Base-by-base conservation (phyloP, 64 coral and sea anemone species). In the Pachyseris speciosa region DNA sequence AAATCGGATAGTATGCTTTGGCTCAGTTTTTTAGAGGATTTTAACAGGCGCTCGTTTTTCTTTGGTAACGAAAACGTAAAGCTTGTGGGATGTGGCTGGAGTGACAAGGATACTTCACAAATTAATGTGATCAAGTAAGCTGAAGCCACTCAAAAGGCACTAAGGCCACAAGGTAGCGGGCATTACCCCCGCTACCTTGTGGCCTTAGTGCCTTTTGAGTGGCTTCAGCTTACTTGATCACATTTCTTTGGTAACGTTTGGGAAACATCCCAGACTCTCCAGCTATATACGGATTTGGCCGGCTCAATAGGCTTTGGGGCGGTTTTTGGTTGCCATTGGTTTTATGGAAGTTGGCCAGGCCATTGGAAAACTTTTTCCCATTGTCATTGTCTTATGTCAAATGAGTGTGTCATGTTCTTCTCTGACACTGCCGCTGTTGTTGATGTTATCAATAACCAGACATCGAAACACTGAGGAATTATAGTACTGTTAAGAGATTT, bases 291-390 rank as follows among this genome's bases (percentile, higher is more conserved):
- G 0, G 75, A 79, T 48, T 27, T 45, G 1, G 75, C 75, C 2
- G 75, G 75, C 15, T 79, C 75, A 0, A 29, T 84, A 24, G 80
- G 57, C 30, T 84, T 63, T 64, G 55, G 55, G 37, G 80, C 80
- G 32, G 32, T 39, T 37, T 64, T 84, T 64, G 80, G 60, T 24
- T 3, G 2, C 16, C 57, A 65, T 58, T 92, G 80, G 90, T 75
- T 68, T 42, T 67, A 86, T 75, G 90, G 90, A 8, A 9, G 5
- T 34, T 92, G 83, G 90, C 83, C 90, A 43, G 72, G 44, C 2
- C 16, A 31, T 26, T 86, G 83, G 83, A 36, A 63, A 75, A 68
- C 64, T 91, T 83, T 91, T 63, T 83, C 88, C 75, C 6, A 91
- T 91, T 59, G 74, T 92, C 30, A 80, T 67, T 24, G 87, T 67